Base-by-base conservation (phyloP, 2,888 invertebrate species). In the Biston betularia region DNA sequence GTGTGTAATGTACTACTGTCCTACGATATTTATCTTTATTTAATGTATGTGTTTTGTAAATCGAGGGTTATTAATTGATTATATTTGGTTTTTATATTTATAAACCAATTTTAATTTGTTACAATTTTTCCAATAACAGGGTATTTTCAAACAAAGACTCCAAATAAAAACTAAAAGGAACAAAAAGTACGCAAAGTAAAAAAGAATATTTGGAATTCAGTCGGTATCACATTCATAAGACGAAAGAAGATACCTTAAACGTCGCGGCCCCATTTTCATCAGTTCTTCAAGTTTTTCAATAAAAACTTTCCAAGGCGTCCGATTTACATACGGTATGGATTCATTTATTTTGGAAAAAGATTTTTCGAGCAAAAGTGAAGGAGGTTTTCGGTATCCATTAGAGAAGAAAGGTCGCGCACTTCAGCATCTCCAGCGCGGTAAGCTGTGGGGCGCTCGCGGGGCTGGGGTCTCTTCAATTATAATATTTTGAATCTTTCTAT, bases 201-300 rank as follows among this genome's bases (percentile, higher is more conserved):
- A 79, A 82, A 81, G 78, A 80, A 81, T 81, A 80, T 83, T 86
- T 79, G 77, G 76, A 77, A 86, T 84, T 85, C 83, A 81, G 83
- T 74, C 76, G 76, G 79, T 86, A 87, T 79, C 82, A 80, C 86
- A 86, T 87, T 86, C 86, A 87, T 87, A 85, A 88, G 84, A 82
- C 78, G 85, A 82, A 84, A 80, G 86, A 76, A 82, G 84, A 88
- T 86, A 90, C 89, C 88, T 89, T 89, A 87, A 87, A 85, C 86
- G 88, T 85, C 81, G 86, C 88, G 83, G 83, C 84, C 88, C 88
- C 90, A 90, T 92, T 92, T 92, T 90, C 91, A 92, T 92, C 89
- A 89, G 89, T 87, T 87, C 87, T 84, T 92, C 89, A 93, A 92
- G 92, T 93, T 93, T 93, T 93, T 92, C 92, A 93, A 93, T 93